Evolutionary conservation across 2,797 vertebrate species (phyloP), one percentile per base, ranked within the genome.

Genomic region (Anisognathus igniventris): DNA sequence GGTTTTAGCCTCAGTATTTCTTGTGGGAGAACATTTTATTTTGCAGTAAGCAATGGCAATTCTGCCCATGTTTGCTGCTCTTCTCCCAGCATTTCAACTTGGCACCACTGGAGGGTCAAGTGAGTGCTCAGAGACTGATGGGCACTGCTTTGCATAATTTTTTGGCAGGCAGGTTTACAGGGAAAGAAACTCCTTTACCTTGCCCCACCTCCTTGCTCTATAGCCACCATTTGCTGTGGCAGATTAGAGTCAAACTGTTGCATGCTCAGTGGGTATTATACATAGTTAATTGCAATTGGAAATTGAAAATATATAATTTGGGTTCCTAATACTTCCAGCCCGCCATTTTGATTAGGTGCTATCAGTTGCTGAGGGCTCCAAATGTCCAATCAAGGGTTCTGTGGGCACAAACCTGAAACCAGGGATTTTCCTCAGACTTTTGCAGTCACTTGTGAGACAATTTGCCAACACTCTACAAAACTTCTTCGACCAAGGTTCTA

Each of bases 371-470:
- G 58, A 79, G 35, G 71, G 37, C 14, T 78, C 28, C 66, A 84
- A 12, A 33, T 17, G 33, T 33, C 7, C 27, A 58, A 2, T 42
- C 28, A 35, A 54, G 10, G 15, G 8, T 33, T 74, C 39, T 44
- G 7, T 0, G 0, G 8, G 16, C 2, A 3, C 7, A 0, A 14
- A 21, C 28, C 33, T 3, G 6, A 6, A 6, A 10, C 39, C 0
- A 0, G 40, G 31, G 56, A 54, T 85, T 89, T 40, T 39, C 22
- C 61, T 75, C 17, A 39, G 35, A 30, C 21, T 86, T 85, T n/a
- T 72, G 14, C 30, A 67, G 42, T 16, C 72, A 31, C 31, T 47
- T 27, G 12, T 54, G n/a, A 57, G 39, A 53, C 20, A 64, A 44
- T 70, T 92, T 56, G 18, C 25, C 64, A 81, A 19, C 9, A 2